phyloP scores from a whole-genome alignment of 1,140 invertebrate species.

The Limonius californicus region DNA sequence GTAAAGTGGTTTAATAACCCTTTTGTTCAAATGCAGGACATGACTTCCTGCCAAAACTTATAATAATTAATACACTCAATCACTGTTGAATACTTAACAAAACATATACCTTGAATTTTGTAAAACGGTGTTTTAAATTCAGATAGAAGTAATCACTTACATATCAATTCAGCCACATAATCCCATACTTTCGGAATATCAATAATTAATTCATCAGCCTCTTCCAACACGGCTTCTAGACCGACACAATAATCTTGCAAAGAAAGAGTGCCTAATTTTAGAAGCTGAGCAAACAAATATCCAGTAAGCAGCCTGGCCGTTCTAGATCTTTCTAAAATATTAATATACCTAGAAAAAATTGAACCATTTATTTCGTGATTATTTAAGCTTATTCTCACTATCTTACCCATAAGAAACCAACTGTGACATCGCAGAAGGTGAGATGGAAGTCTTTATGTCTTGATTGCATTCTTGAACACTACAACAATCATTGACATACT shows the following conservation, averaged over 20 bases:
- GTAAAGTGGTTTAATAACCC: too few species aligned
- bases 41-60: too few species aligned
- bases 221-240: slow-evolving; percentile 53
- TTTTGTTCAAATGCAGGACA: too few species aligned
- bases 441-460: slow-evolving; percentile 34
- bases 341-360: slow-evolving; percentile 28
- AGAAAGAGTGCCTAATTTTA: slow-evolving; percentile 31
- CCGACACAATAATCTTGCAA: slow-evolving; percentile 47
- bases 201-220: slow-evolving; percentile 62
- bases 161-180: slow-evolving; percentile 63
- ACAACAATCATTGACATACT: slow-evolving; percentile 37
- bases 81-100: too few species aligned
- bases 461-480: slow-evolving; percentile 31
- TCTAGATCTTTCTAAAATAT: slow-evolving; percentile 44
- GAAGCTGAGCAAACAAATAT: slow-evolving; percentile 43
- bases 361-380: background rate
- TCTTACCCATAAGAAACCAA: background rate
- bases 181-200: slow-evolving; percentile 74
- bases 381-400: background rate
- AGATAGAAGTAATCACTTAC: too few species aligned
- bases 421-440: slow-evolving; percentile 1
- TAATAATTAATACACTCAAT: too few species aligned
- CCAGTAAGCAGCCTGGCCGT: slow-evolving; percentile 45
- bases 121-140: too few species aligned
- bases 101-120: too few species aligned